Evolutionary conservation across 2,113 vertebrate species (phyloP), one percentile per base, ranked within the genome.

Genomic region (Aspidoscelis tigris): DNA sequence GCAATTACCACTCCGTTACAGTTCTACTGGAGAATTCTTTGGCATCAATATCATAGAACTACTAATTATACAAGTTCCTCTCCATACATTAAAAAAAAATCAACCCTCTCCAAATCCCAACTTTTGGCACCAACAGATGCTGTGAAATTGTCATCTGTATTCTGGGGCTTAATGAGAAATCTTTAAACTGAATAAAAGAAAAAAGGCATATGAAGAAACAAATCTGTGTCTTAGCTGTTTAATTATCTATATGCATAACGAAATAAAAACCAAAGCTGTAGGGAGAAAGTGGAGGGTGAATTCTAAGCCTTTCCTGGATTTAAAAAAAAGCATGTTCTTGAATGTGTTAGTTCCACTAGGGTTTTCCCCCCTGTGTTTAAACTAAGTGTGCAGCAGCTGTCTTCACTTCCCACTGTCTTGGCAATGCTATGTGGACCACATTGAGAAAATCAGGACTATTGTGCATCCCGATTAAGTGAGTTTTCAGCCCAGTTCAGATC

Each of bases 191-290:
- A 87, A 0, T 77, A 43, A 58, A 82, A 74, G 81, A 82, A 53
- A 74, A 78, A 0, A 87, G 75, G 79, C 44, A 81, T 44, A 26
- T 83, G 78, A 79, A 89, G 86, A 89, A 92, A 87, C 2, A 88
- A 77, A 84, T 78, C 78, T 88, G 85, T 86, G 92, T 86, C 91
- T 85, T 78, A 89, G 39, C 24, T 88, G 81, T 85, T 93, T 92
- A 91, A 94, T 93, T 92, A 94, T 94, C 93, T 92, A 94, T 89
- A 87, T 87, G 88, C 14, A 83, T 90, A 93, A 93, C 93, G 86
- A 88, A 71, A 86, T 84, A 88, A 87, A 94, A 93, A 91, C 86
- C 43, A 78, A 84, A 84, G n/a, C 66, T 76, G 64, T 82, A 85
- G 77, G n/a, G 87, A 86, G 88, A 43, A 61, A 11, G 11, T 2